Evolutionary conservation across 2,113 vertebrate genomes (phyloP).

Genomic region (Mola mola): DNA sequence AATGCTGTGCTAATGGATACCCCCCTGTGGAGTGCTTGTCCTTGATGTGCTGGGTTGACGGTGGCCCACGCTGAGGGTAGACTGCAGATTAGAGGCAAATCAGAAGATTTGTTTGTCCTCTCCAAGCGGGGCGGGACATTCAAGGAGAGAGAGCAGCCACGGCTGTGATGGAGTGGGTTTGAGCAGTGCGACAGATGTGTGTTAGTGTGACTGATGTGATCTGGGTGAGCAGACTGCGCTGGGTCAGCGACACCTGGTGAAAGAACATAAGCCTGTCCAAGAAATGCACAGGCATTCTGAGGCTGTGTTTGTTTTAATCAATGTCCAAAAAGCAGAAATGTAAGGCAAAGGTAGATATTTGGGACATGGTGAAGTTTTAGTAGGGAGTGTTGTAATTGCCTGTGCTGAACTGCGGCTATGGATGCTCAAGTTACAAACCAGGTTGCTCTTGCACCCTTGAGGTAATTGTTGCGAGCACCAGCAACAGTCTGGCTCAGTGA

Average conservation of each 20-base stretch:
- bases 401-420: conserved; percentile 67
- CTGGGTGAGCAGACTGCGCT: conserved; percentile 54
- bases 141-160: conserved; percentile 62
- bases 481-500: conserved; percentile 68
- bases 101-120: conserved; percentile 75
- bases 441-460: conserved; percentile 72
- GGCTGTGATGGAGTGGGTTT: conserved; percentile 68
- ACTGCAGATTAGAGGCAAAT: conserved; percentile 77
- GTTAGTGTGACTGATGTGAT: conserved; percentile 76
- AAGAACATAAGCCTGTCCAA: conserved; percentile 50
- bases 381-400: conserved; percentile 71
- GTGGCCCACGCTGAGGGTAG: conserved; percentile 64
- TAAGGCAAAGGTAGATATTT: conserved; percentile 54
- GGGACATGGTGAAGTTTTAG: conserved; percentile 58
- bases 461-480: conserved; percentile 75
- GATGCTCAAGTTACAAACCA: conserved; percentile 77
- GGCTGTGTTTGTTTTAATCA: conserved; percentile 56
- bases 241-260: conserved; percentile 70
- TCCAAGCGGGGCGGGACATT: conserved; percentile 49
- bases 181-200: conserved; percentile 65
- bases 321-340: conserved; percentile 42
- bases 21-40: conserved; percentile 63
- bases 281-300: conserved; percentile 46
- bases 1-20: conserved; percentile 68
- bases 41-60: conserved; percentile 67